Percentiles rank a stretch among this genome's conserved stretches.
phyloP scores from a whole-genome alignment of 2,797 vertebrate genomes.

The Fistularia tabacaria region DNA sequence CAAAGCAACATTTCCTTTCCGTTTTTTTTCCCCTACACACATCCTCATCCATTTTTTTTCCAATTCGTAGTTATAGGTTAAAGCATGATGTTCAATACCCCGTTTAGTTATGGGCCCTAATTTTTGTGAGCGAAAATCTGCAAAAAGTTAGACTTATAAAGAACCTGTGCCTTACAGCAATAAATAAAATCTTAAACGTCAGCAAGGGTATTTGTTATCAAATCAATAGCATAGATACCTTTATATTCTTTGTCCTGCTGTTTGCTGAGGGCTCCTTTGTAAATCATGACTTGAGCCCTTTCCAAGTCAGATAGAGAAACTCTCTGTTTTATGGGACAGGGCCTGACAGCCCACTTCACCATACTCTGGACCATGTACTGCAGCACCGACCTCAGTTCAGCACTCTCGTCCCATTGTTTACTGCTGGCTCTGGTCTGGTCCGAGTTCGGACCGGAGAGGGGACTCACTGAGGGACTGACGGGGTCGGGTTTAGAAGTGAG shows the following conservation, averaged over 20 bases:
- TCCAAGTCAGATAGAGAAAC: conserved; percentile 77
- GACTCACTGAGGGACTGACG: conserved; percentile 25
- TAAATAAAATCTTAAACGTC: too few species aligned
- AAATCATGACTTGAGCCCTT: conserved; percentile 81
- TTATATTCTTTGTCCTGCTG: conserved; percentile 72
- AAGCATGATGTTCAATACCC: too few species aligned
- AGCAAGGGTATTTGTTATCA: background rate
- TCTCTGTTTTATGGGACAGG: conserved; percentile 78
- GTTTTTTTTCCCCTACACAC: too few species aligned
- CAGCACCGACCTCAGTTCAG: conserved; percentile 74
- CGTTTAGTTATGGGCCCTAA: too few species aligned
- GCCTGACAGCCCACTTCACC: conserved; percentile 81
- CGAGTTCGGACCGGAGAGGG: conserved; percentile 42
- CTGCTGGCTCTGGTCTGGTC: conserved; percentile 47
- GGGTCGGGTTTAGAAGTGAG: conserved; percentile 59
- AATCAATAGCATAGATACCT: conserved; percentile 55
- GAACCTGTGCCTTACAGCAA: too few species aligned
- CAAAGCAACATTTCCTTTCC: too few species aligned
- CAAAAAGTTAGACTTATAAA: too few species aligned
- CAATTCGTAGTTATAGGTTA: too few species aligned
- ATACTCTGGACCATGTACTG: conserved; percentile 82
- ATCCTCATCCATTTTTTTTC: too few species aligned
- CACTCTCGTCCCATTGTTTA: conserved; percentile 62
- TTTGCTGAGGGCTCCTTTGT: conserved; percentile 72
- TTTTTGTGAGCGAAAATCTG: too few species aligned